Evolutionary conservation across 1,140 invertebrate species (phyloP).

Genomic region (Macrobrachium rosenbergii): DNA sequence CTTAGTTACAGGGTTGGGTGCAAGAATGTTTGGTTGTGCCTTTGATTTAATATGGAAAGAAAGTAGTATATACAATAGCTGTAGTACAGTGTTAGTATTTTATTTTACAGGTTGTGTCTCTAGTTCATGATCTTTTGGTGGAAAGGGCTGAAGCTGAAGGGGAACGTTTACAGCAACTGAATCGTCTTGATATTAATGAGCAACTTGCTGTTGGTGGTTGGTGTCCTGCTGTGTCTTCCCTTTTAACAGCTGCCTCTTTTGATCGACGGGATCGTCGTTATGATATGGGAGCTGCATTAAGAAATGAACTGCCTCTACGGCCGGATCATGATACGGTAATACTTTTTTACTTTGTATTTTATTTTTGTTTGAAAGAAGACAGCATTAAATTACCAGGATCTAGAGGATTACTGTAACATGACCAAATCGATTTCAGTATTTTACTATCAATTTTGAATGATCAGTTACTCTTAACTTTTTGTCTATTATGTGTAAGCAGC

Average conservation of each 20-base stretch:
- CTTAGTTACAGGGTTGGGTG: not conserved
- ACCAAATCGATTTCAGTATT: not conserved
- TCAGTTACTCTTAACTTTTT: too few relatives aligned
- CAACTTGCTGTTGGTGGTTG: conserved; percentile 35
- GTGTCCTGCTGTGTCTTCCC: conserved; percentile 52
- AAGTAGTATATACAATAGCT: not conserved
- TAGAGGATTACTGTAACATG: not conserved
- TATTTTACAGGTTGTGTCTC: conserved; percentile 33
- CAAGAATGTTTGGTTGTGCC: not conserved
- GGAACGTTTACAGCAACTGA: conserved; percentile 34
- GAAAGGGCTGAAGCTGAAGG: conserved; percentile 46
- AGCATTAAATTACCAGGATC: not conserved
- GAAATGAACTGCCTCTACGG: conserved; percentile 40
- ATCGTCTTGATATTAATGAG: conserved; percentile 14
- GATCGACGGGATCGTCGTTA: conserved; percentile 49
- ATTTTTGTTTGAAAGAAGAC: too few relatives aligned
- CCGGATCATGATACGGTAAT: conserved; percentile 54
- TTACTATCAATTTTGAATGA: too few relatives aligned
- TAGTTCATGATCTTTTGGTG: conserved; percentile 46
- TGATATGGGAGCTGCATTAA: conserved; percentile 49
- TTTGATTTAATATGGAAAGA: not conserved
- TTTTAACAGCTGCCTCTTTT: conserved; percentile 44
- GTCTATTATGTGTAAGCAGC: too few relatives aligned
- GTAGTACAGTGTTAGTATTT: not conserved
- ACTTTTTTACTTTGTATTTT: not conserved